Base-by-base conservation (phyloP, 2,888 invertebrate genomes). In the Fragum fragum region DNA sequence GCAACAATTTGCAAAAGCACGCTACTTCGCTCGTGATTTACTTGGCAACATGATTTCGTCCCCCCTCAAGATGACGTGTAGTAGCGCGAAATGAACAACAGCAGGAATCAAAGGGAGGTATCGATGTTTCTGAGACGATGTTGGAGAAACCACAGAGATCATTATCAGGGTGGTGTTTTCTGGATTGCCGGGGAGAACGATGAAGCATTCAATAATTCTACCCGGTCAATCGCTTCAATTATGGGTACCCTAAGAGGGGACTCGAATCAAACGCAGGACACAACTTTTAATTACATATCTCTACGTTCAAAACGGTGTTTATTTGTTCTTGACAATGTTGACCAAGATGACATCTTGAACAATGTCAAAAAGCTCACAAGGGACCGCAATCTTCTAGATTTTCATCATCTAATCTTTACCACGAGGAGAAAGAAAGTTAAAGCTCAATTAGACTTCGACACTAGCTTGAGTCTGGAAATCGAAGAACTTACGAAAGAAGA, bases 251-350 rank as follows among this genome's bases (percentile, higher is more conserved):
- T 57, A 23, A 3, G 57, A 1, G 6, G 11, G 14, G 57, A 57
- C 14, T 26, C 57, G 2, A 23, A 7, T 26, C 6, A 23, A 7
- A 57, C 57, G 26, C 23, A 21, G 5, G 6, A 5, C 3, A 21
- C 23, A 14, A 78, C 80, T 0, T 23, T 78, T 0, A 69, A 66
- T n/a, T 83, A 79, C 79, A 14, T 83, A 18, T 47, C 73, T 0
- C 21, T 32, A 14, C 14, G 77, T 2, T 23, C 52, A 52, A 7
- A 36, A 16, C 68, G 47, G 39, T 83, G 83, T 77, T 57, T 83
- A 0, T 63, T 83, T 23, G 66, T 83, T 16, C 36, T 83, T 28
- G 83, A 83, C 53, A 83, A 83, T 47, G 74, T 72, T 23, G 83
- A 83, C 53, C 63, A 59, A 18, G 75, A 75, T 11, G 61, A 72